Evolutionary conservation across 2,797 vertebrate genomes (phyloP).

Genomic region (Discoglossus pictus): DNA sequence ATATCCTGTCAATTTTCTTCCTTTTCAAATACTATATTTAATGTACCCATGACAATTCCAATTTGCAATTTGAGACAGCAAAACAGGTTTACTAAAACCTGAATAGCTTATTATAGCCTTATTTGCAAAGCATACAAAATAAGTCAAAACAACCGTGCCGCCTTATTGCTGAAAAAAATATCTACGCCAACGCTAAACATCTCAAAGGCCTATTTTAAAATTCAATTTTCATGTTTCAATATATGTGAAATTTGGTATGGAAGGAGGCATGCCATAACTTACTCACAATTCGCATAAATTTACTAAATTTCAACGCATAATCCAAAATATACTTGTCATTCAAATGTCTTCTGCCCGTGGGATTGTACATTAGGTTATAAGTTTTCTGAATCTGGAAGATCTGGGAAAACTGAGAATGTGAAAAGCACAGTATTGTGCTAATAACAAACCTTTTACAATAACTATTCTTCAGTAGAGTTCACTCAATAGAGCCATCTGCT

Average conservation of each 20-base stretch:
- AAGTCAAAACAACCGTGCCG: too few relatives aligned
- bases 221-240: constrained; percentile 12
- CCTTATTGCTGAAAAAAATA: too few relatives aligned
- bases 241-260: background rate
- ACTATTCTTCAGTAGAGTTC: background rate
- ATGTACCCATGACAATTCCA: background rate
- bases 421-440: constrained; percentile 3
- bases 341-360: constrained; percentile 11
- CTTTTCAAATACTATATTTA: constrained; percentile 12
- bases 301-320: constrained; percentile 14
- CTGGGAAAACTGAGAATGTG: background rate
- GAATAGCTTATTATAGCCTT: too few relatives aligned
- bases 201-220: constrained; percentile 28
- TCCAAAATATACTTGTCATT: constrained; percentile 19
- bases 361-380: constrained; percentile 2
- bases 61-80: background rate
- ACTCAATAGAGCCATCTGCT: constrained; percentile 29
- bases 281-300: constrained; percentile 4
- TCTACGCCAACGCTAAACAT: too few relatives aligned
- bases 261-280: background rate
- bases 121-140: too few relatives aligned
- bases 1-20: constrained; percentile 9
- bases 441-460: constrained; percentile 9
- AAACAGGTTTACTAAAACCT: constrained; percentile 14
- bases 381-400: background rate